These are phyloP conservation scores for Hippocampus abdominalis DNA, from an alignment of 2,113 vertebrate genomes.

Conservation along the genomic window DNA sequence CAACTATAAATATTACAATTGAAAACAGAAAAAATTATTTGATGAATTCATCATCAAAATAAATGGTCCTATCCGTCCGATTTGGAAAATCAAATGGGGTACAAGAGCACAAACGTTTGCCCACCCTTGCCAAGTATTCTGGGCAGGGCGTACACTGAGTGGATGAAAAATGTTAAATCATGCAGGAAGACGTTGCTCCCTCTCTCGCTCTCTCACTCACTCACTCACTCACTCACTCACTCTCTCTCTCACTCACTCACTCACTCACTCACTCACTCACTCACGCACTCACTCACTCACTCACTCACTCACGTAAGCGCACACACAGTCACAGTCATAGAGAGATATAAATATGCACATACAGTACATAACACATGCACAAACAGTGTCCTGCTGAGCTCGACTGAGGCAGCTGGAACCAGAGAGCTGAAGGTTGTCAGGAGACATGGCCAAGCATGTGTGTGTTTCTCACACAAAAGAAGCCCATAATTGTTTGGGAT, in stretches of 20 bases:
- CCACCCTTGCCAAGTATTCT: slow-evolving; percentile 32
- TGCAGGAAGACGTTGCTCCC: slow-evolving; percentile 51
- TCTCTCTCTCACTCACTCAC: no score
- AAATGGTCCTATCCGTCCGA: background rate
- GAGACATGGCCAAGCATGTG: slow-evolving; percentile 70
- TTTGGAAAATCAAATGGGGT: background rate
- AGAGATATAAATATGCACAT: slow-evolving; percentile 27
- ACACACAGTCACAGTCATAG: slow-evolving; percentile 14
- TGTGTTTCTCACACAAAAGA: slow-evolving; percentile 74
- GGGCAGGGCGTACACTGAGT: slow-evolving; percentile 53
- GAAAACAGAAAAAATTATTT: background rate
- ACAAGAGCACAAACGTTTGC: background rate
- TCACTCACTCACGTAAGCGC: background rate
- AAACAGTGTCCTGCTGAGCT: slow-evolving; percentile 60
- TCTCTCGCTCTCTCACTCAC: slow-evolving; percentile 11
- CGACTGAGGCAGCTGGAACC: slow-evolving; percentile 70
- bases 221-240: background rate
- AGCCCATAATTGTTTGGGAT: slow-evolving; percentile 70
- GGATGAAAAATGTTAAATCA: slow-evolving; percentile 73
- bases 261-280: slow-evolving; percentile 25
- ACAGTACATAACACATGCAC: slow-evolving; percentile 25
- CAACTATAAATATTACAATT: background rate
- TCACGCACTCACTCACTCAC: background rate
- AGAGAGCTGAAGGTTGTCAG: slow-evolving; percentile 72
- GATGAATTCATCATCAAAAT: background rate